Base-by-base conservation (phyloP, 2,888 invertebrate species). In the Hymenopus coronatus region DNA sequence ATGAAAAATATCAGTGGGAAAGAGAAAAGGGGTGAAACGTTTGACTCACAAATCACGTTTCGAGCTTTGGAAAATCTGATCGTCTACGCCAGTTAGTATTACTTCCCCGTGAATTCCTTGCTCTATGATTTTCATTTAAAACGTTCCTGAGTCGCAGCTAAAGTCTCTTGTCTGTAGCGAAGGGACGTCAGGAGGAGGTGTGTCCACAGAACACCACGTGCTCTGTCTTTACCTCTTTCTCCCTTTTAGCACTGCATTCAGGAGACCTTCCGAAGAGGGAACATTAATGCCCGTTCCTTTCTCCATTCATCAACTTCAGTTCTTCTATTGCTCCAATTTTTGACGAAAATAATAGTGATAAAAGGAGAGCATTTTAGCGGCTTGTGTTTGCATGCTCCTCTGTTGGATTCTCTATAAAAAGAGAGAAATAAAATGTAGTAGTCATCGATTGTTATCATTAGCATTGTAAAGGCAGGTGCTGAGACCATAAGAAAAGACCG, bases 41-140 rank as follows among this genome's bases (percentile, higher is more conserved):
- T 88, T 91, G 89, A 90, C 90, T 91, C 91, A 91, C 91, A 91
- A 91, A 91, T 91, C 91, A 91, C 91, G 91, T 90, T 89, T 90
- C 89, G 90, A 89, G 89, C 90, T 90, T 89, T 90, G 87, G 90
- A 87, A 90, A 90, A 90, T 90, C 90, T 90, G 90, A 90, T 88
- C 89, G 89, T 84, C 82, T 27, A 33, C 25, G 82, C 70, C 88
- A 83, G 86, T 28, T 85, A 25, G 20, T 54, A 46, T 27, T 28
- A 54, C 83, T 46, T 83, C 88, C 20, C 28, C 83, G 28, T 28
- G 28, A 46, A 33, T 82, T 33, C 85, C 81, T 88, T 89, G 88
- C 90, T 88, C 88, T 88, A 89, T 88, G 89, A 90, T 88, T 90
- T 90, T 88, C 90, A 90, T 90, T 90, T 90, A 90, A 87, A 87